Base-by-base conservation (phyloP, 53 echinoderm and acorn worm species). In the Holothuria scabra region DNA sequence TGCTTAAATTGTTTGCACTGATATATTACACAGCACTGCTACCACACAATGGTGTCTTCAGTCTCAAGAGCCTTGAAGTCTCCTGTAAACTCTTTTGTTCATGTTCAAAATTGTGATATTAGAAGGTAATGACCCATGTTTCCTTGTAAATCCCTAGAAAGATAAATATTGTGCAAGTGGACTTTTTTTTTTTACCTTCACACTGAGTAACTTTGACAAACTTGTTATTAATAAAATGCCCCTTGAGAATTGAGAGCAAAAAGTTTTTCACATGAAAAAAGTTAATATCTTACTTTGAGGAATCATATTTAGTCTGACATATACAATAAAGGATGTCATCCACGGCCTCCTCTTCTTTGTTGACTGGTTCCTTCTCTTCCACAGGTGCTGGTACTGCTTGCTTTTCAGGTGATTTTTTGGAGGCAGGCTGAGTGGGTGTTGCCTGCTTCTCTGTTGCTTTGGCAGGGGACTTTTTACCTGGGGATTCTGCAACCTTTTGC, bases 291-390 rank as follows among this genome's bases (percentile, higher is more conserved):
- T 65, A 99, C 99, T 85, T 89, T 23, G 91, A 20, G 9, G 91
- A 85, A 86, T 99, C 93, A 68, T 99, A 99, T 38, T 92, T 91
- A 23, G 89, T 94, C 76, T 99, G 92, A 78, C 99, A 99, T 61
- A 99, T 87, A 76, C 99, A 99, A 86, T 91, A 99, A 61, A 94
- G 87, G 21, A 44, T 76, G 3, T 34, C 72, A 10, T 49, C 88
- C 4, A 35, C 81, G 8, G 64, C 19, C 23, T 35, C 57, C 29
- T 37, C 64, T 56, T 62, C 66, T 28, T 41, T 30, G 4, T 60
- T 61, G 31, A 79, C 75, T 46, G 72, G 38, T 31, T 71, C 88
- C 19, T 67, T 86, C 37, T 65, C 86, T 19, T 18, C 61, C 26
- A 44, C 75, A 33, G 19, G 56, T 25, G 38, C 46, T 20, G 38